Conservation (phyloP, 1,140 invertebrate genomes). For the Drosophila navojoa region DNA sequence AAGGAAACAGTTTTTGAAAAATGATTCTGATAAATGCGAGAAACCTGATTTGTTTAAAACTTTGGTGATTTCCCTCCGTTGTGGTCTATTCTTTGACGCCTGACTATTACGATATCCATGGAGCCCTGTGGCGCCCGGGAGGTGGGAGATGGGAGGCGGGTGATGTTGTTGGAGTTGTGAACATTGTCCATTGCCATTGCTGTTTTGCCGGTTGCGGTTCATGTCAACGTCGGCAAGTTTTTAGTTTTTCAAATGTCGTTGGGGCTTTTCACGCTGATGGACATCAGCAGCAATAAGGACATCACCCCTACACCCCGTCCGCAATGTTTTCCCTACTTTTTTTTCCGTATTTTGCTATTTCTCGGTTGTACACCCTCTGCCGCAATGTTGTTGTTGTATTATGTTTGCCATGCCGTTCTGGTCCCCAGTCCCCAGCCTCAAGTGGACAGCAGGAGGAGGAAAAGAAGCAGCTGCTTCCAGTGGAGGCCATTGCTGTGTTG, state of each 20-base stretch:
- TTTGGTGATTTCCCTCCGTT: slow-evolving; percentile 56
- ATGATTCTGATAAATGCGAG: slow-evolving; percentile 69
- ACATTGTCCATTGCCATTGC: slow-evolving; percentile 18
- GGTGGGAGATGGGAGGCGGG: too few relatives aligned
- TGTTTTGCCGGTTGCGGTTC: slow-evolving; percentile 51
- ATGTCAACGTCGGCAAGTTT: slow-evolving; percentile 65
- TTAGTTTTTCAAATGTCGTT: slow-evolving; percentile 79
- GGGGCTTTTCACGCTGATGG: slow-evolving; percentile 76
- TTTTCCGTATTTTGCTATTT: slow-evolving; percentile 1
- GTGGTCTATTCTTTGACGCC: slow-evolving; percentile 26
- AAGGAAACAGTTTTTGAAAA: slow-evolving; percentile 4
- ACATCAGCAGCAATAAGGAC: slow-evolving; percentile 49
- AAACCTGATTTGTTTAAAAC: slow-evolving; percentile 60
- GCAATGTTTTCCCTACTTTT: slow-evolving; percentile 1
- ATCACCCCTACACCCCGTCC: neutral
- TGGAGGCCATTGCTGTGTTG: slow-evolving; percentile 62
- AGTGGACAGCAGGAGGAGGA: slow-evolving; percentile 8
- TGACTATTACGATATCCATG: slow-evolving; percentile 23
- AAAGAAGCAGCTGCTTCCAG: slow-evolving; percentile 40
- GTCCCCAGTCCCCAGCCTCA: neutral
- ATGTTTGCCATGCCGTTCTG: slow-evolving; percentile 13
- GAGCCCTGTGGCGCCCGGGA: slow-evolving; percentile 1
- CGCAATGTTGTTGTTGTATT: slow-evolving; percentile 46
- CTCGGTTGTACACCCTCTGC: slow-evolving; percentile 18
- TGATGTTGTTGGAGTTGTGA: slow-evolving; percentile 6